Conservation (phyloP, 2,888 invertebrate genomes). For the Lepidocyrtinus sp. region DNA sequence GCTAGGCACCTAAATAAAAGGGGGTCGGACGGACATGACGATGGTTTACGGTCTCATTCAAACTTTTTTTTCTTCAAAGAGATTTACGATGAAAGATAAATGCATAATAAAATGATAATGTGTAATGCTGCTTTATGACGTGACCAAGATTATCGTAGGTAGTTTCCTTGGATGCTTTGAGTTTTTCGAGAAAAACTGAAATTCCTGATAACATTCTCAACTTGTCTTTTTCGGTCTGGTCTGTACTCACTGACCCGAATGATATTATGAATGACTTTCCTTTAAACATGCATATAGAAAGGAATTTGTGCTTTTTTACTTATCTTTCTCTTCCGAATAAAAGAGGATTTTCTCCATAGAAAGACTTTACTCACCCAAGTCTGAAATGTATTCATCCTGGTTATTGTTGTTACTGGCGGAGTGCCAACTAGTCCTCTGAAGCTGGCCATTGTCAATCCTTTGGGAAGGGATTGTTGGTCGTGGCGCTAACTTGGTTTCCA, state of each 20-base stretch:
- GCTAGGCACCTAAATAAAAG: too few species aligned
- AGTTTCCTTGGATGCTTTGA: background rate
- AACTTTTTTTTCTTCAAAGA: background rate
- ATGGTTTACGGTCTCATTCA: background rate
- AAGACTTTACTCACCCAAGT: slow-evolving; percentile 38
- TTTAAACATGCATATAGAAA: too few species aligned
- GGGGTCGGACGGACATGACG: background rate
- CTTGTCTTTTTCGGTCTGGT: too few species aligned
- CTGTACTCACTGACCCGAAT: background rate
- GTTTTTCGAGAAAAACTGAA: too few species aligned
- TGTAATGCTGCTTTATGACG: background rate
- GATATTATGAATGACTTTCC: background rate
- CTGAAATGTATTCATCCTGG: slow-evolving; percentile 25
- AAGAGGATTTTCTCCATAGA: background rate
- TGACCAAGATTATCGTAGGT: background rate
- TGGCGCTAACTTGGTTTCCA: background rate
- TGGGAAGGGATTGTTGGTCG: background rate
- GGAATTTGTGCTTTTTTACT: too few species aligned
- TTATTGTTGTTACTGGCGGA: background rate
- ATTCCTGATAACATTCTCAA: background rate
- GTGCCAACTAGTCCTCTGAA: background rate
- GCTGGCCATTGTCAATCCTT: background rate
- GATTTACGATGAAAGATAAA: background rate
- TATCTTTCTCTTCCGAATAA: too few species aligned
- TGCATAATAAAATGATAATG: background rate